phyloP scores from a whole-genome alignment of 2,888 invertebrate species.

The Spilosoma lubricipeda region DNA sequence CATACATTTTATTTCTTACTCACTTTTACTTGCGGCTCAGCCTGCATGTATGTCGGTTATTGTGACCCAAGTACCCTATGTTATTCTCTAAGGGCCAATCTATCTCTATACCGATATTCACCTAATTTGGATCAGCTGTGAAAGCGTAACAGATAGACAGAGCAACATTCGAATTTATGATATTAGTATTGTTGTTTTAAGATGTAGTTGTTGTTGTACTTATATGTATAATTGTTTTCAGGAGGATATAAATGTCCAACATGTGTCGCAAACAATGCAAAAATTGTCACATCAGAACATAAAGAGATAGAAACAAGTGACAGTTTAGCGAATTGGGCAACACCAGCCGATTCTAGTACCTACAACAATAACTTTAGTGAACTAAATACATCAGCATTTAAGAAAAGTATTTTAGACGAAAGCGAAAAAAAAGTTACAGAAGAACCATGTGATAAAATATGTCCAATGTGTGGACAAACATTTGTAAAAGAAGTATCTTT shows the following conservation, averaged over 20 bases:
- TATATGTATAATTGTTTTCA: constrained; percentile 57
- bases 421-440: constrained; percentile 54
- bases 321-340: constrained; percentile 81
- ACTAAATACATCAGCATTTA: constrained; percentile 67
- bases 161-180: too few relatives aligned
- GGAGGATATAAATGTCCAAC: constrained; percentile 79
- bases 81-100: too few relatives aligned
- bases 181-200: too few relatives aligned
- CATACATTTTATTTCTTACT: too few relatives aligned
- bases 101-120: too few relatives aligned
- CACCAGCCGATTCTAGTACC: constrained; percentile 76
- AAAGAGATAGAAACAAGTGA: constrained; percentile 83
- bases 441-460: constrained; percentile 85
- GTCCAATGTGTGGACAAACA: constrained; percentile 91
- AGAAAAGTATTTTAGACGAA: constrained; percentile 61
- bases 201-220: background rate
- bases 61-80: too few relatives aligned
- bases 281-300: constrained; percentile 70
- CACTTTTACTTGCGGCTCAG: too few relatives aligned
- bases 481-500: constrained; percentile 87
- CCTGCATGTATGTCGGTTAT: too few relatives aligned
- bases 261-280: constrained; percentile 69
- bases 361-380: constrained; percentile 74
- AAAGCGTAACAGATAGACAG: too few relatives aligned
- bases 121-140: too few relatives aligned